Base-by-base conservation (phyloP, 2,888 invertebrate species). In the Zaprionus obscuricornis region DNA sequence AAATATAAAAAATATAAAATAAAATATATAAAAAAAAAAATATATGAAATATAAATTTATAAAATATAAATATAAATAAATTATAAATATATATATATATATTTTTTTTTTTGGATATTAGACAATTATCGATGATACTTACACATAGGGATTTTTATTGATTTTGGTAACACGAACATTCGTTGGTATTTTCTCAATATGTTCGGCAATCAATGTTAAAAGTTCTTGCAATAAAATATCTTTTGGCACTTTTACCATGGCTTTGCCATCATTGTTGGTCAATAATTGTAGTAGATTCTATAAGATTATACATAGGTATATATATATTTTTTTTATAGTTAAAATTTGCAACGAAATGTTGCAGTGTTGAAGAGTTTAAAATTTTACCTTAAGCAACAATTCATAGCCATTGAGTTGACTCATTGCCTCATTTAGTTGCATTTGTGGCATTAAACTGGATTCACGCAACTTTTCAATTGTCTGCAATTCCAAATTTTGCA, bases 401-500 rank as follows among this genome's bases (percentile, higher is more conserved):
- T 85, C 83, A 22, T 77, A 78, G 52, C 78, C 78, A 42, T 63
- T 71, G 5, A 89, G 72, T 40, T 60, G 72, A 5, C 52, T 34
- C 45, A 73, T 66, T 0, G 86, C 77, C 27, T 72, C 69, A 37
- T 79, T 78, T n/a, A 89, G 67, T 14, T 70, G 50, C 18, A 73
- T 50, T 27, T 89, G 88, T 1, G 85, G 66, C 5, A 58, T 43
- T 31, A 69, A 54, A 37, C 87, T 85, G 54, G 73, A 52, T 39
- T 85, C 66, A 36, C 77, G 81, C 13, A 90, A 78, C 20, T 66
- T 60, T 5, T 84, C 72, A 6, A 86, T 56, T 11, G 85, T 62
- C 43, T 78, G 62, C 18, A 77, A 73, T 39, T 90, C 89, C 22
- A 86, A 73, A 33, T 76, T 69, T 65, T 90, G 90, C 20, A 90